Percentiles rank a stretch among this genome's conserved stretches.
These are phyloP conservation scores for Heterotis niloticus DNA, from an alignment of 2,113 vertebrate species.

Conservation along the genomic window DNA sequence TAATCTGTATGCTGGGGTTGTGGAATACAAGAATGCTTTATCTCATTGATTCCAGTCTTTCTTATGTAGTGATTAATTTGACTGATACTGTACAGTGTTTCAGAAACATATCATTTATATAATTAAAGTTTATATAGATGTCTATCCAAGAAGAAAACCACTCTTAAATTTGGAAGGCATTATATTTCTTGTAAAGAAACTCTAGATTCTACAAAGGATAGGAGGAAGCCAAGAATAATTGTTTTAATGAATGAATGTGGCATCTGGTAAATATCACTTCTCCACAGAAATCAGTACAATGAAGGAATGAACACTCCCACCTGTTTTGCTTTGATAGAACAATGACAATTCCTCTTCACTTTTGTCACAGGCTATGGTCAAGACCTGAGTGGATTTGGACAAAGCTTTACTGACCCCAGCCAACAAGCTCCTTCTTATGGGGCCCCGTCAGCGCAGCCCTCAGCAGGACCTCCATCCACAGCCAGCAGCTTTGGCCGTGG, in stretches of 20 bases:
- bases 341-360: conserved; percentile 21
- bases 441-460: conserved; percentile 80
- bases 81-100: conserved; percentile 43
- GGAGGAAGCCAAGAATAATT: not conserved
- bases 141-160: too few relatives aligned
- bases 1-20: conserved; percentile 1
- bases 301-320: not conserved
- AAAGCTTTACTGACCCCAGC: conserved; percentile 91
- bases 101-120: not conserved
- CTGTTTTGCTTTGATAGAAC: not conserved
- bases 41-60: conserved; percentile 33
- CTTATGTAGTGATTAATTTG: not conserved
- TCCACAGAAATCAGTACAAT: too few relatives aligned
- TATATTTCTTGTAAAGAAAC: not conserved
- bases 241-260: too few relatives aligned
- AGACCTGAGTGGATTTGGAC: conserved; percentile 92
- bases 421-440: conserved; percentile 83
- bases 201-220: not conserved
- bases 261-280: too few relatives aligned
- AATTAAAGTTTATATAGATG: too few relatives aligned
- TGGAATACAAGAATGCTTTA: conserved; percentile 25
- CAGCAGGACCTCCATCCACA: conserved; percentile 75
- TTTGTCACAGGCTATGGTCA: conserved; percentile 84
- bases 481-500: conserved; percentile 86
- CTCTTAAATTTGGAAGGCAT: not conserved